Conservation (phyloP, 2,113 vertebrate genomes). For the Protomyctophum bolini region DNA sequence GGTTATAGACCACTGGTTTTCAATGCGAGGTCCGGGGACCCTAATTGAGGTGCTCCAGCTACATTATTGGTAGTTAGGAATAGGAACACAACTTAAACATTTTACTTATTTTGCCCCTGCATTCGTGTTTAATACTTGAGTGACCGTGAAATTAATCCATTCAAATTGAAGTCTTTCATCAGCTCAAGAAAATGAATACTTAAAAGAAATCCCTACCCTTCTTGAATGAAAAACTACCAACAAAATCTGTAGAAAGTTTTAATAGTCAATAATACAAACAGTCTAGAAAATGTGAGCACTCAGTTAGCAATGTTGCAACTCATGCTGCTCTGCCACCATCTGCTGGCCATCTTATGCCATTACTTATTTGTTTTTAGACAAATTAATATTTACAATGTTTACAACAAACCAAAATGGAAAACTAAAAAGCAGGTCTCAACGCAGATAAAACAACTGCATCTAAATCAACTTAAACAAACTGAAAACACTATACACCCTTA, state of each 20-base stretch:
- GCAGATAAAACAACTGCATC: slow-evolving; percentile 21
- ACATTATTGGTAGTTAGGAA: no score
- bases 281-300: slow-evolving; percentile 47
- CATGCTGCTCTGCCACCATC: slow-evolving; percentile 52
- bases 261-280: slow-evolving; percentile 58
- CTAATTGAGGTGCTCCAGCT: no score
- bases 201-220: not conserved
- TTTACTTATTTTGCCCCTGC: not conserved
- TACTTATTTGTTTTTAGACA: not conserved
- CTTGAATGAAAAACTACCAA: not conserved
- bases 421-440: not conserved
- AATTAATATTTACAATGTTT: slow-evolving; percentile 41
- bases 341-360: slow-evolving; percentile 47
- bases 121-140: not conserved
- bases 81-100: no score
- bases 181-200: not conserved
- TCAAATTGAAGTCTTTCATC: not conserved
- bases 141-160: not conserved
- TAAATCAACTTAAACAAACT: slow-evolving; percentile 7
- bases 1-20: no score
- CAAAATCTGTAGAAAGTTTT: slow-evolving; percentile 41
- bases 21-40: no score
- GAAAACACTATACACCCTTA: not conserved
- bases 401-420: slow-evolving; percentile 15
- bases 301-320: slow-evolving; percentile 7